These are phyloP conservation scores for Podarcis raffonei DNA, from an alignment of 2,113 vertebrate genomes.

Conservation along the genomic window DNA sequence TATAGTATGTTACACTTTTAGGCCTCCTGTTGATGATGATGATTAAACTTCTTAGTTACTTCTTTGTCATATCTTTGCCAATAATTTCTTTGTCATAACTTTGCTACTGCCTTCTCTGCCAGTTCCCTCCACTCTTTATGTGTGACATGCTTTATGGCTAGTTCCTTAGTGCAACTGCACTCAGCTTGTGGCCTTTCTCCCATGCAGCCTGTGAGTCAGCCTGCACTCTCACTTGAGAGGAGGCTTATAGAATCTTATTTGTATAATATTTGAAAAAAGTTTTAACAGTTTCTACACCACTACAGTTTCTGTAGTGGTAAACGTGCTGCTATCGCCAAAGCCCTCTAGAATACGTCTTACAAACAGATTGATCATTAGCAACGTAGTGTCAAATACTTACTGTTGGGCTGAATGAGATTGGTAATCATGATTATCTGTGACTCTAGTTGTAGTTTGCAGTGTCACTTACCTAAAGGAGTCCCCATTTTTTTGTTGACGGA, in stretches of 20 bases:
- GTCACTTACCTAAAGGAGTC: slow-evolving; percentile 6
- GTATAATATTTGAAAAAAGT: not conserved
- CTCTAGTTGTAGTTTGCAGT: not conserved
- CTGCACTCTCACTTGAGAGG: not conserved
- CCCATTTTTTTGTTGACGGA: not conserved
- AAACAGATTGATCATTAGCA: not conserved
- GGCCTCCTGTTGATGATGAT: not conserved
- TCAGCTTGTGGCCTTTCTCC: not conserved
- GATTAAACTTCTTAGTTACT: too few species aligned
- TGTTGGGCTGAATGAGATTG: not conserved
- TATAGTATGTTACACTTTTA: not conserved
- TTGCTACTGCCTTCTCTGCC: not conserved
- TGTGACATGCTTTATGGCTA: not conserved
- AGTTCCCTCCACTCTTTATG: not conserved
- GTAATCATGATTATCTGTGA: not conserved
- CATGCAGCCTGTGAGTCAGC: not conserved
- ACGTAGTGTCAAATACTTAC: not conserved
- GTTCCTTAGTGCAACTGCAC: not conserved
- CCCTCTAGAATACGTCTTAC: not conserved
- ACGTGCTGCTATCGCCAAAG: not conserved
- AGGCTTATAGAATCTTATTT: not conserved
- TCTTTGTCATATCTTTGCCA: too few species aligned
- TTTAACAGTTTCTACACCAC: not conserved
- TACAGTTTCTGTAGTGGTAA: too few species aligned
- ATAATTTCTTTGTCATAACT: not conserved